A percentile compares a stretch with the other conserved stretches of the same genome.
Conservation (phyloP, 2,797 vertebrate genomes). For the Siniperca scherzeri region DNA sequence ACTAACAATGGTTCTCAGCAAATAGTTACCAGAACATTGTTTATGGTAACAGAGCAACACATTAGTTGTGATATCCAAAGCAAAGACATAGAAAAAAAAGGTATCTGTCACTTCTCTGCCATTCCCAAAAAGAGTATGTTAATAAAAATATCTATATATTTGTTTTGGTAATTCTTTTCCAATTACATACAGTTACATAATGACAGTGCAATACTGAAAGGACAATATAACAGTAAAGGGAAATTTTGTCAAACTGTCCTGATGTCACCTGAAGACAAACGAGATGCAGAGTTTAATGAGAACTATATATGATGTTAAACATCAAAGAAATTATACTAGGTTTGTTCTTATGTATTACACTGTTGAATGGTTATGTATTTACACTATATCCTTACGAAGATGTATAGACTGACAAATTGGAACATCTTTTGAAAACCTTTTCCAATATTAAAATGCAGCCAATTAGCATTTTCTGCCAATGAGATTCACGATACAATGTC, state of each 20-base stretch:
- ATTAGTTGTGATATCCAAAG: conserved; percentile 72
- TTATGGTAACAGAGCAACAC: conserved; percentile 52
- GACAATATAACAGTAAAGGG: conserved; percentile 45
- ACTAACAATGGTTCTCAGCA: conserved; percentile 57
- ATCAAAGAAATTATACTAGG: conserved; percentile 42
- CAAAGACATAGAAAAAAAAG: conserved; percentile 54
- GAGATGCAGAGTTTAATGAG: conserved; percentile 34
- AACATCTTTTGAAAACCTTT: conserved; percentile 38
- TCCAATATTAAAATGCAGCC: conserved; percentile 52
- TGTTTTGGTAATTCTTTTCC: conserved; percentile 56
- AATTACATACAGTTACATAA: conserved; percentile 64
- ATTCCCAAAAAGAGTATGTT: conserved; percentile 61
- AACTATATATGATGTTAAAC: conserved; percentile 52
- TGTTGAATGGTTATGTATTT: conserved; percentile 46
- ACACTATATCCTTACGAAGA: conserved; percentile 47
- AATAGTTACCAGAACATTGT: conserved; percentile 50
- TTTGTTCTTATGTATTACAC: conserved; percentile 44
- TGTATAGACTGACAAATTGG: conserved; percentile 61
- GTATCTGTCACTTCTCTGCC: conserved; percentile 55
- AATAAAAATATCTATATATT: conserved; percentile 62
- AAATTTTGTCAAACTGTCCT: conserved; percentile 43
- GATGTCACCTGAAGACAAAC: conserved; percentile 47
- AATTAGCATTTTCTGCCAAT: conserved; percentile 64
- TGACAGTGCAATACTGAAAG: conserved; percentile 73
- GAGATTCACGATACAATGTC: conserved; percentile 68